phyloP scores from a whole-genome alignment of 2,113 vertebrate species.

The Typhlomys cinereus region DNA sequence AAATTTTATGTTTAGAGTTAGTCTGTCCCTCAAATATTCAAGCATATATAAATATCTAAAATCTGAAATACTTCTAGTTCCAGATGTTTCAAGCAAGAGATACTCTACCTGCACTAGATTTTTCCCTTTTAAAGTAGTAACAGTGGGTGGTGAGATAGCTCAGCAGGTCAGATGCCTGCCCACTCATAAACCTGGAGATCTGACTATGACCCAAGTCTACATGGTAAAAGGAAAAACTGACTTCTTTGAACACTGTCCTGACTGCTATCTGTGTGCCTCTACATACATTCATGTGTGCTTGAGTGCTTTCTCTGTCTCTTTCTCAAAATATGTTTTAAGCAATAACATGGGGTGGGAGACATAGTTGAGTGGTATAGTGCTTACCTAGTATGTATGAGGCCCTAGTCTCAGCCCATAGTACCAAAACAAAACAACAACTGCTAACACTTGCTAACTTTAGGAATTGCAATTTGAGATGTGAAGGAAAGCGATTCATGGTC shows the following conservation, averaged over 20 bases:
- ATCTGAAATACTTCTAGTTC: background rate
- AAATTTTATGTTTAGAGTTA: background rate
- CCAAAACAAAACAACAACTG: background rate
- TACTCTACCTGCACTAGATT: background rate
- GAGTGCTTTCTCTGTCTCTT: no score
- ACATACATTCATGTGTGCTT: no score
- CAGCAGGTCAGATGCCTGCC: no score
- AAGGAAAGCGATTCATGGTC: background rate
- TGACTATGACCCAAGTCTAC: no score
- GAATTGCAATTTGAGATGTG: constrained; percentile 28
- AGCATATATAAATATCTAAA: background rate
- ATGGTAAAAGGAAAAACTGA: no score
- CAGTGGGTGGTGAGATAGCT: background rate
- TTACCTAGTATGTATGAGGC: background rate
- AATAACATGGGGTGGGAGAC: background rate
- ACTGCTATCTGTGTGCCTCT: background rate
- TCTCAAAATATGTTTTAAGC: background rate
- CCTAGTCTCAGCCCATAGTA: background rate
- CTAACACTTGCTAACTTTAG: background rate
- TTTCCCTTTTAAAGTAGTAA: constrained; percentile 33
- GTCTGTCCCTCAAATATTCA: background rate
- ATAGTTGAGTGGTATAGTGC: background rate
- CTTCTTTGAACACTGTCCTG: no score
- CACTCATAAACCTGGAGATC: no score
- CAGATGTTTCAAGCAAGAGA: background rate